These are phyloP conservation scores for Nemoura dubitans DNA, from an alignment of 2,888 invertebrate genomes.

Conservation along the genomic window DNA sequence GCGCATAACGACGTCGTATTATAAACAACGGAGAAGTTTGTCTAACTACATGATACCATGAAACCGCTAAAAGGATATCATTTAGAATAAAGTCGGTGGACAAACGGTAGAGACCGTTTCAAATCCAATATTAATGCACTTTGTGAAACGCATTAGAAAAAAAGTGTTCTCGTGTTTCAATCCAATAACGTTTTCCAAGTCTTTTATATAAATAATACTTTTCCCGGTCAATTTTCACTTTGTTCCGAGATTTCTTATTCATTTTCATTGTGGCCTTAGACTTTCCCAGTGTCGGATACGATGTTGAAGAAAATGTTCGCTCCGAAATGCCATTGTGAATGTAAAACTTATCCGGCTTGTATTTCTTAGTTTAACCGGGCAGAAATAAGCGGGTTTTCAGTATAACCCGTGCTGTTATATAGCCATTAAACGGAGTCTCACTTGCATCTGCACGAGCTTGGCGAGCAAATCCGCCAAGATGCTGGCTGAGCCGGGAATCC, in stretches of 20 bases:
- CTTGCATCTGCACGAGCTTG: neutral
- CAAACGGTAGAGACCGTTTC: neutral
- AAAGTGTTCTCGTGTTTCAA: neutral
- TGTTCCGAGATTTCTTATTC: neutral
- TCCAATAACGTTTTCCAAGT: neutral
- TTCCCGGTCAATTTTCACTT: neutral
- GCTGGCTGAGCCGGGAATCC: neutral
- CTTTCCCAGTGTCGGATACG: neutral
- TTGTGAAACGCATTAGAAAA: neutral
- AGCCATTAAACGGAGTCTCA: neutral
- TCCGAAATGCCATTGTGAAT: neutral
- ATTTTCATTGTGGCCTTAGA: neutral
- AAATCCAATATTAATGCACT: slow-evolving; percentile 2
- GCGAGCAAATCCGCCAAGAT: neutral
- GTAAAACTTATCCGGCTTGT: neutral
- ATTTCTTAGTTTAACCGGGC: neutral
- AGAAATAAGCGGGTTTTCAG: neutral
- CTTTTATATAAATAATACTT: neutral
- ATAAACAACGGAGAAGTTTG: neutral
- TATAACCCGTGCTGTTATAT: neutral
- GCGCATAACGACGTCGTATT: neutral
- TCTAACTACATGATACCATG: neutral
- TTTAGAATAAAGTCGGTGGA: too few species aligned
- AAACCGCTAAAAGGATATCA: neutral
- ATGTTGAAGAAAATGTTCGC: neutral